Evolutionary conservation across 2,113 vertebrate species (phyloP).

Genomic region (Patagioenas fasciata): DNA sequence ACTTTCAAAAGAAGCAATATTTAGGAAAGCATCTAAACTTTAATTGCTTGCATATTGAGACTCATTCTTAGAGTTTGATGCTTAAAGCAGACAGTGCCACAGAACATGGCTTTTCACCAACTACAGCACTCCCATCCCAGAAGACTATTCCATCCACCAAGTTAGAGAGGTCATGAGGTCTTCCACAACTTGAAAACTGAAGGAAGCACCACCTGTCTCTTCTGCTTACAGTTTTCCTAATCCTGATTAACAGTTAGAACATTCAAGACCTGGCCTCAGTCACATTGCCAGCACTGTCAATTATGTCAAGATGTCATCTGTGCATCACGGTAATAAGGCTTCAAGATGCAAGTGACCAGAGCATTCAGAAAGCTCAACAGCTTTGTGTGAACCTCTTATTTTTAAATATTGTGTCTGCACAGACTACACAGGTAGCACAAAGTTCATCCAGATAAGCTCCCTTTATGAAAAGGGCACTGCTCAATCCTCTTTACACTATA

Average conservation of each 20-base stretch:
- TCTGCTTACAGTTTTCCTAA: not conserved
- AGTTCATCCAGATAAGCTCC: not conserved
- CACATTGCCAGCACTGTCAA: not conserved
- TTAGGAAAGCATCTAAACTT: not conserved
- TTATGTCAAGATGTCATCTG: not conserved
- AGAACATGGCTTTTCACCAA: not conserved
- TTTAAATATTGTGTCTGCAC: not conserved
- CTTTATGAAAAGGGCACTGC: not conserved
- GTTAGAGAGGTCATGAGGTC: not conserved
- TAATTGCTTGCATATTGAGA: not conserved
- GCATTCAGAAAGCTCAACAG: not conserved
- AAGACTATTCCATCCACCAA: not conserved
- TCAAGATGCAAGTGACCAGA: not conserved
- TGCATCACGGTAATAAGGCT: not conserved
- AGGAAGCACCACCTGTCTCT: not conserved
- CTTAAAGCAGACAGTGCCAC: not conserved
- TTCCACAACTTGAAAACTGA: not conserved
- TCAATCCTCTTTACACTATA: not conserved
- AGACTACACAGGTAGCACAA: not conserved
- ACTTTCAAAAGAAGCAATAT: not conserved
- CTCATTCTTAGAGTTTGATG: not conserved
- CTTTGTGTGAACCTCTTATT: not conserved
- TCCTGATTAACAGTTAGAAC: not conserved
- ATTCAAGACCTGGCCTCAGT: not conserved
- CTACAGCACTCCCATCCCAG: not conserved